Percentiles rank a stretch among this genome's conserved stretches.
phyloP scores from a whole-genome alignment of 2,888 invertebrate genomes.

The Aleiodes leptofemur region DNA sequence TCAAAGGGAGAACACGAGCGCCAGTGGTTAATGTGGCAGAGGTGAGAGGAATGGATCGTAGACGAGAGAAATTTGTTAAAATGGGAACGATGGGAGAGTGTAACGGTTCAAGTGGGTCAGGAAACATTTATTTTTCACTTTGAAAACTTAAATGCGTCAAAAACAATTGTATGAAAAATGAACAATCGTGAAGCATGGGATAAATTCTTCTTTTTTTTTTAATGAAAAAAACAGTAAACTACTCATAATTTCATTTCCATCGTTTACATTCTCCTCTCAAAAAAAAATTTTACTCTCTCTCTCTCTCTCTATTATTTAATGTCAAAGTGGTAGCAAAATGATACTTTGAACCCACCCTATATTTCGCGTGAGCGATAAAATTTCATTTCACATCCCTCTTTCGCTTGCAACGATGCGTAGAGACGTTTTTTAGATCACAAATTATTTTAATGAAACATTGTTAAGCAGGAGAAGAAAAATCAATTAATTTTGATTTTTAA shows the following conservation, averaged over 20 bases:
- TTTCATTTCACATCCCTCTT: no score
- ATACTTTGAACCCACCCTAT: no score
- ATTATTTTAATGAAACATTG: no score
- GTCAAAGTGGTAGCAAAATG: no score
- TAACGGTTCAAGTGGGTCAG: slow-evolving; percentile 53
- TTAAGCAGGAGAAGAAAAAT: no score
- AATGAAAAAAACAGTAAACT: neutral
- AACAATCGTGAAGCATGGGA: slow-evolving; percentile 34
- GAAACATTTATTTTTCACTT: slow-evolving; percentile 57
- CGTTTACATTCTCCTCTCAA: no score
- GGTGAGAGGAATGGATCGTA: slow-evolving; percentile 37
- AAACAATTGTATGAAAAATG: slow-evolving; percentile 33
- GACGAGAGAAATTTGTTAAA: slow-evolving; percentile 34
- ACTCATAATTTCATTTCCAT: neutral
- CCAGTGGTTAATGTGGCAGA: slow-evolving; percentile 43
- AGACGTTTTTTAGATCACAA: no score
- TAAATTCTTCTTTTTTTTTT: neutral
- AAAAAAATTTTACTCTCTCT: no score
- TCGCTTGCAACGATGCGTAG: no score
- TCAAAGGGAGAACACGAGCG: slow-evolving; percentile 63
- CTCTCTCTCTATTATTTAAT: no score
- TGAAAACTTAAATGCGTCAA: slow-evolving; percentile 42
- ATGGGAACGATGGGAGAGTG: slow-evolving; percentile 41
- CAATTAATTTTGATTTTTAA: no score
- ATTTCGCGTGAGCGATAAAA: no score